Conservation (phyloP, 2,888 invertebrate genomes). For the Hymenopus coronatus region DNA sequence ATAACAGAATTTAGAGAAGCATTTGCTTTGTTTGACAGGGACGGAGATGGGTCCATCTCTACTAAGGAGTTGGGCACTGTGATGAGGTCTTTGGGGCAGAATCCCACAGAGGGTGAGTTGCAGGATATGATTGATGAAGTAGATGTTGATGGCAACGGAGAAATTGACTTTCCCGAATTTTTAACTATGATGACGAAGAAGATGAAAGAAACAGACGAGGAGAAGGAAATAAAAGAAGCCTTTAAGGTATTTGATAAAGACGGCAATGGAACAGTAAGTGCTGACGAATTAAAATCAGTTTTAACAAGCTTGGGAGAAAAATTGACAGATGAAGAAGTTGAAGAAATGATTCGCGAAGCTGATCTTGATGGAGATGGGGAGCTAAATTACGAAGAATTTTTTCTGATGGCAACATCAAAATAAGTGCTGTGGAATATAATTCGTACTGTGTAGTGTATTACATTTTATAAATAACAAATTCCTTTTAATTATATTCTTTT, state of each 20-base stretch:
- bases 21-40: slow-evolving; percentile 99
- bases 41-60: slow-evolving; percentile 98
- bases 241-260: slow-evolving; percentile 99
- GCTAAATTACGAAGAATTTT: slow-evolving; percentile 85
- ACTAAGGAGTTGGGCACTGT: slow-evolving; percentile 99
- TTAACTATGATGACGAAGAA: slow-evolving; percentile 99
- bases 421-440: background rate
- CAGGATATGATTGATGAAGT: slow-evolving; percentile 99
- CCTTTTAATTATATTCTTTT: no score
- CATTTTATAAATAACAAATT: no score
- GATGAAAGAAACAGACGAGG: slow-evolving; percentile 99
- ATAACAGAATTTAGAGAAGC: slow-evolving; percentile 99
- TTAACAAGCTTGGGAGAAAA: slow-evolving; percentile 99
- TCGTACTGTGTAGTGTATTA: no score
- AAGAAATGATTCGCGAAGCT: slow-evolving; percentile 98
- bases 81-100: slow-evolving; percentile 97
- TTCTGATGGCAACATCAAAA: background rate
- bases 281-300: slow-evolving; percentile 96
- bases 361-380: slow-evolving; percentile 99
- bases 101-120: slow-evolving; percentile 98
- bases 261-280: slow-evolving; percentile 98
- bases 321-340: slow-evolving; percentile 97
- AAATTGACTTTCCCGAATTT: slow-evolving; percentile 99
- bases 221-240: slow-evolving; percentile 98
- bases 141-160: slow-evolving; percentile 81